Conservation (phyloP, 1,140 invertebrate genomes). For the Anadara kagoshimensis region DNA sequence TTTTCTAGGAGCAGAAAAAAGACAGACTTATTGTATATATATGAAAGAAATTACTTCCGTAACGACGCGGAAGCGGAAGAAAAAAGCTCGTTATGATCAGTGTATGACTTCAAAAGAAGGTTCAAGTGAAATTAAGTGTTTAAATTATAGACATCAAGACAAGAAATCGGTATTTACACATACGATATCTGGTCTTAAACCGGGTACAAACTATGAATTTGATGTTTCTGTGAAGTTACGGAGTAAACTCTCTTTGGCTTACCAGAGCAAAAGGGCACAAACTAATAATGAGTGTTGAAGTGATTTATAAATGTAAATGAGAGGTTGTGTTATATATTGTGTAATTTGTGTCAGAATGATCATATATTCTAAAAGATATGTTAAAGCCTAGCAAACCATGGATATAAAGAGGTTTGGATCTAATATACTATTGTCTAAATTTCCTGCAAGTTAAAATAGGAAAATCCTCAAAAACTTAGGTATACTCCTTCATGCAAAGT, state of each 20-base stretch:
- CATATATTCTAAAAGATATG: too few species aligned
- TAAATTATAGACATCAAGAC: slow-evolving; percentile 32
- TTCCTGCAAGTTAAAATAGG: too few species aligned
- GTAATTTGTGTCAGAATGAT: too few species aligned
- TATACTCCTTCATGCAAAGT: too few species aligned
- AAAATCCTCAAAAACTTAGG: too few species aligned
- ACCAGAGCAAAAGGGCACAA: slow-evolving; percentile 6
- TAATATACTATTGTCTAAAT: too few species aligned
- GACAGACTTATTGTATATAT: slow-evolving; percentile 71
- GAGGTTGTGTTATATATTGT: too few species aligned
- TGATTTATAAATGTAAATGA: neutral
- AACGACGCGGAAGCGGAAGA: slow-evolving; percentile 38
- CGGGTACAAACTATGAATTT: slow-evolving; percentile 24
- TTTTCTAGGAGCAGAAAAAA: slow-evolving; percentile 61
- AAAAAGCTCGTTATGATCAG: slow-evolving; percentile 5
- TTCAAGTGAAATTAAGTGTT: slow-evolving; percentile 33
- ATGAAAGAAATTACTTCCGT: slow-evolving; percentile 45
- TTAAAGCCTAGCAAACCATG: too few species aligned
- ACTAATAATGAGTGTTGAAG: neutral
- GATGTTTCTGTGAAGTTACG: slow-evolving; percentile 29
- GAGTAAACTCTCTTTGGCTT: slow-evolving; percentile 6
- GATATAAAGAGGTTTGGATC: too few species aligned
- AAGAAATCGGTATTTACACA: slow-evolving; percentile 21
- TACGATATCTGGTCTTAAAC: slow-evolving; percentile 33
- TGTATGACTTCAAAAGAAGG: slow-evolving; percentile 20